A percentile compares a stretch with the other conserved stretches of the same genome.
Evolutionary conservation across 2,797 vertebrate species (phyloP).

Genomic region (Knipowitschia caucasica): DNA sequence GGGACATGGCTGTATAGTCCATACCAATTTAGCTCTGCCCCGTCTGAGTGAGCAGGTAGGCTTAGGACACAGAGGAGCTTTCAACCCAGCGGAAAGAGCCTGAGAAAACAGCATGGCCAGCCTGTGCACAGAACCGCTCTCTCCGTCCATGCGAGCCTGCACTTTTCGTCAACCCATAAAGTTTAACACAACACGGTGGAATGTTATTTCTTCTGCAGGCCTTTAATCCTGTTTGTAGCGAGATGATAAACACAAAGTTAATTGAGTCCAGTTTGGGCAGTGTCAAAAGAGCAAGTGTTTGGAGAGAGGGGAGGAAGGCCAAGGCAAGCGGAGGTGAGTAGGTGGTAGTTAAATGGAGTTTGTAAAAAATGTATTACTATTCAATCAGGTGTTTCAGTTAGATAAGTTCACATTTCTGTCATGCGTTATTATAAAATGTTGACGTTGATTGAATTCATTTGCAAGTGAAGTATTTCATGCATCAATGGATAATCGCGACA

Average conservation of each 20-base stretch:
- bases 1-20: conserved; percentile 7
- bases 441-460: no score
- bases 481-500: no score
- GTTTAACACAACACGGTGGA: conserved; percentile 69
- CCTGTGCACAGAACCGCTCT: conserved; percentile 50
- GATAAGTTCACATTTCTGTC: no score
- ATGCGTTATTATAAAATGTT: no score
- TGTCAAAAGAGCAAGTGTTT: conserved; percentile 12
- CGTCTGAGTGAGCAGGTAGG: conserved; percentile 24
- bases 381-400: no score
- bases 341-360: neutral
- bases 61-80: conserved; percentile 43
- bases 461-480: no score
- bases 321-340: conserved; percentile 10
- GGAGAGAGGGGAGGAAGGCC: conserved; percentile 4
- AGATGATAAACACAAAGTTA: conserved; percentile 60
- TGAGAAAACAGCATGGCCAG: conserved; percentile 53
- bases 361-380: no score
- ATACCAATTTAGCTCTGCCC: conserved; percentile 23
- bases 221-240: conserved; percentile 59
- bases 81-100: conserved; percentile 28
- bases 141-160: conserved; percentile 44
- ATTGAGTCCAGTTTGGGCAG: conserved; percentile 44
- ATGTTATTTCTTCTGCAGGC: conserved; percentile 63
- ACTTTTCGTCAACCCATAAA: conserved; percentile 70